Evolutionary conservation across 2,797 vertebrate genomes (phyloP), one percentile per base, ranked within the genome.

Genomic region (Salarias fasciatus): DNA sequence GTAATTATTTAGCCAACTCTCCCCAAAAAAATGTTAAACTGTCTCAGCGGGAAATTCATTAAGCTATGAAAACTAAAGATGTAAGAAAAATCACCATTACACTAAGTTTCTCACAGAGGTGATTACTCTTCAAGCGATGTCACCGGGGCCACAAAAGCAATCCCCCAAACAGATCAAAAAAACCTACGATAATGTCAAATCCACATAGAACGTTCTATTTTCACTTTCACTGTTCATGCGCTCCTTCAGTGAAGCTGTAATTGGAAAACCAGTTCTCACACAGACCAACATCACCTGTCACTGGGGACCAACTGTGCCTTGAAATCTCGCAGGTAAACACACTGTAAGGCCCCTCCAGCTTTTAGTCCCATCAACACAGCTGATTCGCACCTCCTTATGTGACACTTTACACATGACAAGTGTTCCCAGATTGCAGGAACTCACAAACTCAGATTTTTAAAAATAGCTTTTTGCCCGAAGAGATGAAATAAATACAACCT

Each of bases 331-430:
- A 53, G 43, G 45, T 60, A 62, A 76, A 69, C 64, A 75, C 47
- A 63, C 10, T 58, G 15, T 61, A 73, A 69, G 44, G 55, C 52
- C 53, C 53, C 35, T 42, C 35, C 5, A 52, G 65, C 76, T 55
- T 58, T 68, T 35, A 59, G 61, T 83, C 55, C 63, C 35, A 43
- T 63, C 49, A 63, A 43, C 48, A 24, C 7, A 3, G 53, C 15
- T 56, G 54, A 70, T 55, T 74, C 69, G 65, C 54, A 58, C 59
- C 56, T 70, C n/a, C 40, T 72, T 69, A 52, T 57, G 64, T 66
- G 72, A 52, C 45, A 69, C 56, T 58, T 75, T 18, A 53, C 53
- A 62, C 55, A 8, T 53, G 33, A 63, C 46, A 60, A 54, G 45
- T 62, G 49, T 73, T 68, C 45, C 51, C 48, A 56, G 55, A 70